Base-by-base conservation (phyloP, 2,888 invertebrate genomes). In the Pseudeuparius sepicola region DNA sequence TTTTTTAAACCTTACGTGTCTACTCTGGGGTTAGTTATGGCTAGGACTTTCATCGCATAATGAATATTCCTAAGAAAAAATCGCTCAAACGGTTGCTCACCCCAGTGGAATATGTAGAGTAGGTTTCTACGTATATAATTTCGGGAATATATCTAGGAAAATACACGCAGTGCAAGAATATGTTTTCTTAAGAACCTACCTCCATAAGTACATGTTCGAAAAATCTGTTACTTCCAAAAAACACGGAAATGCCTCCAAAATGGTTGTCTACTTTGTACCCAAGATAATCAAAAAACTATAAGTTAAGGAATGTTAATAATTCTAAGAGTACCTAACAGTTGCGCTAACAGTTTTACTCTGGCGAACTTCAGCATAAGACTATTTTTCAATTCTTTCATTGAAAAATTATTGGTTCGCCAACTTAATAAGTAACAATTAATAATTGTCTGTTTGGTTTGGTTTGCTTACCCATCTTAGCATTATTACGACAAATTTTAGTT, bases 101-200 rank as follows among this genome's bases (percentile, higher is more conserved):
- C 70, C 78, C 78, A 80, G 54, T 73, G 74, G 57, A 82, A 82
- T 34, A 81, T 68, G 51, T 75, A 80, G 27, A 79, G 52, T 24
- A 75, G 61, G 40, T 71, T 73, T 18, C 73, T 66, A 31, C 74
- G 67, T n/a, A 76, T 73, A 18, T 72, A 59, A 48, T 75, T 73
- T 49, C 62, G 64, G 32, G 55, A 56, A 27, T 57, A 48, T 24
- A 72, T 65, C 60, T 68, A 44, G 36, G 54, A 53, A 39, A 33
- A 41, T 36, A 31, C 36, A 24, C 9, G 18, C 17, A n/a, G 3
- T 3, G 12, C n/a, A n/a, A n/a, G n/a, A n/a, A n/a, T n/a, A 20
- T 7, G 20, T n/a, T 20, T 20, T 20, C 14, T 2, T 16, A 24
- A 16, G 12, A 39, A 40, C 46, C 53, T 59, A 74, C 74, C 65